These are phyloP conservation scores for Orchesella cincta DNA, from an alignment of 1,140 invertebrate species.

Conservation along the genomic window DNA sequence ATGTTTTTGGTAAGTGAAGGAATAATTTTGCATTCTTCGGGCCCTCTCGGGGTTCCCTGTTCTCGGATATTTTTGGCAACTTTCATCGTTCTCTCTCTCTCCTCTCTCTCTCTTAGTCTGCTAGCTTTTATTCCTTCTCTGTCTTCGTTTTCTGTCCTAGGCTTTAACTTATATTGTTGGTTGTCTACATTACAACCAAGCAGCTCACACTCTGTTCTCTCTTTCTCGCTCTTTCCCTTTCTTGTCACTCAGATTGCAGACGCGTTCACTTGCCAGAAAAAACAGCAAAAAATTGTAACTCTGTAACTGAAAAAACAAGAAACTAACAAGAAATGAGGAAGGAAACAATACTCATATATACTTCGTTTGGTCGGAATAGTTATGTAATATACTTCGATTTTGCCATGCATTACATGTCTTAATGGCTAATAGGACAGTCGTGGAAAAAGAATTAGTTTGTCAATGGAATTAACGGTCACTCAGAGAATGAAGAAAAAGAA, in stretches of 20 bases:
- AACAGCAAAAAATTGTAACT: no score
- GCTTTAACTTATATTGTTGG: neutral
- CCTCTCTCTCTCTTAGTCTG: neutral
- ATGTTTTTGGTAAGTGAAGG: conserved; percentile 16
- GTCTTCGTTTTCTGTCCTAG: neutral
- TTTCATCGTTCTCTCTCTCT: neutral
- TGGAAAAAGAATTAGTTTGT: conserved; percentile 23
- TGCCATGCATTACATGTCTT: conserved; percentile 9
- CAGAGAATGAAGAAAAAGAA: neutral
- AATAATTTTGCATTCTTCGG: conserved; percentile 30
- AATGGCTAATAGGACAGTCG: neutral
- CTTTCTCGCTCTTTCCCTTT: neutral
- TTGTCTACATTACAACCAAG: no score
- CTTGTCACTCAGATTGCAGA: neutral
- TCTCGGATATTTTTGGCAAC: conserved; percentile 26
- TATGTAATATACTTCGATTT: no score
- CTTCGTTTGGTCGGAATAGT: no score
- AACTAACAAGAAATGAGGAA: no score
- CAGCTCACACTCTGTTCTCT: neutral
- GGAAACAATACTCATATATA: no score
- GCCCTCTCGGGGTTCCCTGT: conserved; percentile 21
- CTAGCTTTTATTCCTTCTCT: neutral
- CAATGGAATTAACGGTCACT: conserved; percentile 22
- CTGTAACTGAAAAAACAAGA: no score
- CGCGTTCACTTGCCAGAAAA: neutral